Base-by-base conservation (phyloP, 2,113 vertebrate genomes). In the Rhegmatorhina hoffmannsi region DNA sequence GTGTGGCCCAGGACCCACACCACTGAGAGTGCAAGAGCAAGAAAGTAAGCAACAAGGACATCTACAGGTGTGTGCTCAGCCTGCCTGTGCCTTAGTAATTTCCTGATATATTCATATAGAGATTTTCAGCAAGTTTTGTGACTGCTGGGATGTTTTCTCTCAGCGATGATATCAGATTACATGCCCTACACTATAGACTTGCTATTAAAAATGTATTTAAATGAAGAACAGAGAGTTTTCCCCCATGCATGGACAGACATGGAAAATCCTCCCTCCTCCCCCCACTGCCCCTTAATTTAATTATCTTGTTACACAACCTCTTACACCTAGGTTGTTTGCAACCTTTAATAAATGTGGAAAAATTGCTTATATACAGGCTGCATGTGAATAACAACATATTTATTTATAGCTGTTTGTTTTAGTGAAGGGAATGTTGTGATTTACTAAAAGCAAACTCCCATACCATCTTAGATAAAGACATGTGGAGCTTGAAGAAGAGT, bases 41-140 rank as follows among this genome's bases (percentile, higher is more conserved):
- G 43, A 58, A 69, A 28, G 2, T 40, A 9, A 75, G 33, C 29
- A 44, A 23, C 43, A 43, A 0, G 0, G n/a, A 14, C 28, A 3
- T n/a, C 52, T 34, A 4, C 16, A 55, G n/a, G 14, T 17, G 14
- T 14, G 9, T 26, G 28, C 33, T 53, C 11, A 46, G 46, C 4
- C 63, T 66, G 3, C 12, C n/a, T 50, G 12, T 59, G 56, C 16
- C 11, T 11, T 38, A 25, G 5, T 7, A 6, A 13, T 59, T 72
- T 63, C 26, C 34, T 63, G 26, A 24, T 31, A 77, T 2, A 11
- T 4, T 66, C 3, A 24, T 10, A 29, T 1, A 20, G 47, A 55
- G 16, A 55, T 29, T 63, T 46, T 46, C 44, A 74, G 11, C 7
- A 70, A 67, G 34, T 25, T 59, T 67, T 0, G 1, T 15, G 43